Evolutionary conservation across 2,888 invertebrate genomes (phyloP), one percentile per base, ranked within the genome.

Genomic region (Lasioglossum villosulum): DNA sequence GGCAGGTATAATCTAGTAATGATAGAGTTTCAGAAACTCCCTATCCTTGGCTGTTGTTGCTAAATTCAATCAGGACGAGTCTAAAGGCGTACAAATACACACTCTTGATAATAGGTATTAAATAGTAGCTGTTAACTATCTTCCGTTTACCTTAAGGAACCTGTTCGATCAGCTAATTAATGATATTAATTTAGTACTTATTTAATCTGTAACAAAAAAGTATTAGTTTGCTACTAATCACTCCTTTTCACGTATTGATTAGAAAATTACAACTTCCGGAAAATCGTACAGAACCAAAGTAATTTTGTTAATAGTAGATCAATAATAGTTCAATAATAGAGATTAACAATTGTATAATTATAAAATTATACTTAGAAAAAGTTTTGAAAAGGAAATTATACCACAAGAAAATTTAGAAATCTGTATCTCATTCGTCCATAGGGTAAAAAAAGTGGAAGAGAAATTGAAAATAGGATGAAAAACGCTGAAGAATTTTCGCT

Each of bases 401-500:
- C 0, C 52, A 2, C 10, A n/a, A 4, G 52, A 56, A 52, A 56
- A n/a, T n/a, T 56, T 56, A 56, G 10, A 52, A 52, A n/a, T n/a
- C 10, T 52, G n/a, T 10, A n/a, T n/a, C 10, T 56, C 12, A n/a
- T 3, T 1, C 30, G 30, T 30, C 0, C 63, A 30, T 19, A 19
- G 16, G 6, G 2, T 27, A 27, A 30, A 63, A 27, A 30, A 63
- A 19, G 19, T 6, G 63, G 30, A 63, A 19, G 16, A 16, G 30
- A 30, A 63, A 19, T 63, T 63, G 63, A 19, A 63, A 63, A 19
- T 63, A 30, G 63, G 63, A 63, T 34, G 19, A 8, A 63, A 34
- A 16, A 63, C 19, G 30, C 30, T 16, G 63, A 30, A 63, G 30
- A 66, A 71, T 80, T 83, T 83, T 77, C 70, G 72, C 59, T 27